phyloP scores from a whole-genome alignment of 2,888 invertebrate genomes.

The Camponotus fellah region DNA sequence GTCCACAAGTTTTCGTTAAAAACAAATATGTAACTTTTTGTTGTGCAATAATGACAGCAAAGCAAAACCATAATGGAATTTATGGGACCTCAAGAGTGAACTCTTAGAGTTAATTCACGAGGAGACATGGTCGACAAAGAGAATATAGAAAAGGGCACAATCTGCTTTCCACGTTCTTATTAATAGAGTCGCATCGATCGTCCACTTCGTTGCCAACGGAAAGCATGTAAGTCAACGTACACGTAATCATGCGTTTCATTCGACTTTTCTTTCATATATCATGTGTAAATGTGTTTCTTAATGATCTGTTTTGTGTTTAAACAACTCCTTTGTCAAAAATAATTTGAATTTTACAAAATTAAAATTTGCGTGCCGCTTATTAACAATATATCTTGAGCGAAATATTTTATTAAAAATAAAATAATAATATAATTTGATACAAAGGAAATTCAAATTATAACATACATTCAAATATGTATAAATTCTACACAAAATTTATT shows the following conservation, averaged over 20 bases:
- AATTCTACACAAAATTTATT: conserved; percentile 12
- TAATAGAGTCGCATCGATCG: conserved; percentile 67
- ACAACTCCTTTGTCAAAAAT: background rate
- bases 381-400: background rate
- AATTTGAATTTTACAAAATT: background rate
- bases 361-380: background rate
- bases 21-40: background rate
- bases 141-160: conserved; percentile 39
- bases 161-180: conserved; percentile 55
- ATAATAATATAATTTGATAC: background rate
- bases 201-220: conserved; percentile 30
- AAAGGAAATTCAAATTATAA: background rate
- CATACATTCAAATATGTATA: background rate
- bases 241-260: conserved; percentile 45
- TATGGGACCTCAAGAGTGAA: background rate
- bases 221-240: conserved; percentile 40
- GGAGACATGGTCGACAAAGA: background rate
- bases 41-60: background rate
- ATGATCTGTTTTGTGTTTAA: background rate
- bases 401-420: conserved; percentile 6
- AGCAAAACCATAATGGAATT: background rate
- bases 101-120: background rate
- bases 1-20: background rate
- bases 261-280: conserved; percentile 4
- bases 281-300: background rate